Base-by-base conservation (phyloP, 2,113 vertebrate genomes). In the Thalassoma bifasciatum region DNA sequence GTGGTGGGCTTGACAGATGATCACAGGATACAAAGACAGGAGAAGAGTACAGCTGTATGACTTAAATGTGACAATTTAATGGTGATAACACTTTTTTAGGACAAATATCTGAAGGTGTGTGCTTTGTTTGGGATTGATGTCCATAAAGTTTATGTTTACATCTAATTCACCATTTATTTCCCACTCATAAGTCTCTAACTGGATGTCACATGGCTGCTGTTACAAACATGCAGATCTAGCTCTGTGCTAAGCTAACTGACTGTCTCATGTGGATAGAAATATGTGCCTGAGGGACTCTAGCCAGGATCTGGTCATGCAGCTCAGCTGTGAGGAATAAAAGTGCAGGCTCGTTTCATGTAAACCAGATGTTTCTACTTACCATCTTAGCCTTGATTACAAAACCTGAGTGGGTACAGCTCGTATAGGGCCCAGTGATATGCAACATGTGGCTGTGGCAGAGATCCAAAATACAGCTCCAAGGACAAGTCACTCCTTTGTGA, bases 311-410 rank as follows among this genome's bases (percentile, higher is more conserved):
- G 87, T 90, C 89, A 87, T 88, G 86, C 86, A 90, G 86, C 79
- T 89, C 86, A 59, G 69, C 87, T 88, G 89, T 82, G 90, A 91
- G 90, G 91, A 90, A 87, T 79, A 88, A 75, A 73, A 90, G 85
- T 83, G 49, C 69, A 86, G 71, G 79, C 82, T 84, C 72, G 75
- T 83, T 92, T 92, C 91, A 93, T 91, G 88, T 91, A 93, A 94
- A 94, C 92, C 93, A 93, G 91, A 93, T 92, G 91, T 90, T 87
- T 81, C 89, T 84, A 79, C 74, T 89, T 87, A 88, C 85, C 67
- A 77, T 87, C 85, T 75, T 64, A 62, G 57, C 84, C 78, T 75
- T 36, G 67, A 57, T 84, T 74, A 77, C 85, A 38, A 67, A 75
- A 85, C 66, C 72, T 64, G 64, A 75, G 77, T 64, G 64, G 73